Evolutionary conservation across 2,888 invertebrate genomes (phyloP).

Genomic region (Calliopum simillimum): DNA sequence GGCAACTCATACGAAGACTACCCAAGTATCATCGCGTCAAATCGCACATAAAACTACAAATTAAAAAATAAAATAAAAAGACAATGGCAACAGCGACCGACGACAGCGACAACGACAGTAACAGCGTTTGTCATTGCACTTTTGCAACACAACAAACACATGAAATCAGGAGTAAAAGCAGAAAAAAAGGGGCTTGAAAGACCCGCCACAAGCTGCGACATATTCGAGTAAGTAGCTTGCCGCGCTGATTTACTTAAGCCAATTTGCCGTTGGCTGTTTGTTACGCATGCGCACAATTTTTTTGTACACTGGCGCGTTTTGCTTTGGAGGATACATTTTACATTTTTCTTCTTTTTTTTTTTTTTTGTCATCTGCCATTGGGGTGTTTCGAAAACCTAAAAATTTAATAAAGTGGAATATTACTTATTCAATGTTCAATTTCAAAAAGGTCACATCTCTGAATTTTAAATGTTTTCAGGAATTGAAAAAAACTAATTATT

Average conservation of each 20-base stretch:
- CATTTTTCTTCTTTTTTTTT: not conserved
- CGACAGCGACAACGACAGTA: constrained; percentile 9
- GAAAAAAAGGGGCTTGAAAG: constrained; percentile 2
- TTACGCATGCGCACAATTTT: constrained; percentile 32
- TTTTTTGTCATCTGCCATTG: not conserved
- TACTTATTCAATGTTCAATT: no score
- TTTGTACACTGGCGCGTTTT: not conserved
- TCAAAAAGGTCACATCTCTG: no score
- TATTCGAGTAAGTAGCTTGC: not conserved
- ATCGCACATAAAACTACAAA: constrained; percentile 16
- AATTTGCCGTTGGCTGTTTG: not conserved
- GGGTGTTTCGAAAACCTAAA: no score
- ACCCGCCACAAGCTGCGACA: not conserved
- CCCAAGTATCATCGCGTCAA: constrained; percentile 24
- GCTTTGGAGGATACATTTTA: constrained; percentile 2
- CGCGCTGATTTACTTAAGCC: constrained; percentile 28
- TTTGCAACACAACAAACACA: not conserved
- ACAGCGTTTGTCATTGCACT: constrained; percentile 10
- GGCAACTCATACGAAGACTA: not conserved
- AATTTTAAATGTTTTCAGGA: no score
- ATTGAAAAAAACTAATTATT: no score
- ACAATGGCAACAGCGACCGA: constrained; percentile 9
- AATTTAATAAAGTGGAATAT: no score
- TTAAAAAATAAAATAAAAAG: not conserved
- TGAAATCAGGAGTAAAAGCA: constrained; percentile 9